A percentile compares a stretch with the other conserved stretches of the same genome.
Evolutionary conservation across 2,888 invertebrate genomes (phyloP).

Genomic region (Cephus spinipes): DNA sequence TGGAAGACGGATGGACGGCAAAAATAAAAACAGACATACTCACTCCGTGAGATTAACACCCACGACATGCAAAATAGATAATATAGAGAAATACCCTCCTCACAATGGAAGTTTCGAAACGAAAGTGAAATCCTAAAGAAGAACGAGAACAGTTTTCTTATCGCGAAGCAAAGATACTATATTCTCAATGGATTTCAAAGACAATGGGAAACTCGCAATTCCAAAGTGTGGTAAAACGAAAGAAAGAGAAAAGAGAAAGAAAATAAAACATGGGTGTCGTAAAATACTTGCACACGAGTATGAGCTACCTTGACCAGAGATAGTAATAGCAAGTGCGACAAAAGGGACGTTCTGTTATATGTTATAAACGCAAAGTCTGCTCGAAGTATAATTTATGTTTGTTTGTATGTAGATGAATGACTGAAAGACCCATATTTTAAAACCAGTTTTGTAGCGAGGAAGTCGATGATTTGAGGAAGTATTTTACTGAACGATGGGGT

Average conservation of each 20-base stretch:
- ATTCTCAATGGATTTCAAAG: neutral
- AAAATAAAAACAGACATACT: neutral
- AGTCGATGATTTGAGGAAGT: slow-evolving; percentile 2
- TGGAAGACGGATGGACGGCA: neutral
- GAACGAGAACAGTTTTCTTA: neutral
- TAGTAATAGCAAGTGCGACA: neutral
- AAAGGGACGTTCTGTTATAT: neutral
- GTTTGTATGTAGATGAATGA: neutral
- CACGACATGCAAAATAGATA: neutral
- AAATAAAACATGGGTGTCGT: neutral
- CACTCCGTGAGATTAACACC: neutral
- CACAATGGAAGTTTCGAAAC: neutral
- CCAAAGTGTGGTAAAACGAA: neutral
- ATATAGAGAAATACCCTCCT: neutral
- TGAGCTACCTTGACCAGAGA: neutral
- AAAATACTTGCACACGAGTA: neutral
- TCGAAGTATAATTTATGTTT: neutral
- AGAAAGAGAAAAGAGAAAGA: no score
- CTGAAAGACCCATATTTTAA: neutral
- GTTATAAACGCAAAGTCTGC: neutral
- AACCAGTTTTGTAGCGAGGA: neutral
- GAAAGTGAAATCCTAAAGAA: neutral
- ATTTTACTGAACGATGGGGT: slow-evolving; percentile 60
- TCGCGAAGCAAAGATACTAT: neutral
- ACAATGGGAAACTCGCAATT: neutral